A percentile compares a stretch with the other conserved stretches of the same genome.
These are phyloP conservation scores for Luidia sarsii DNA, from an alignment of 53 echinoderm and acorn worm genomes.

Conservation along the genomic window DNA sequence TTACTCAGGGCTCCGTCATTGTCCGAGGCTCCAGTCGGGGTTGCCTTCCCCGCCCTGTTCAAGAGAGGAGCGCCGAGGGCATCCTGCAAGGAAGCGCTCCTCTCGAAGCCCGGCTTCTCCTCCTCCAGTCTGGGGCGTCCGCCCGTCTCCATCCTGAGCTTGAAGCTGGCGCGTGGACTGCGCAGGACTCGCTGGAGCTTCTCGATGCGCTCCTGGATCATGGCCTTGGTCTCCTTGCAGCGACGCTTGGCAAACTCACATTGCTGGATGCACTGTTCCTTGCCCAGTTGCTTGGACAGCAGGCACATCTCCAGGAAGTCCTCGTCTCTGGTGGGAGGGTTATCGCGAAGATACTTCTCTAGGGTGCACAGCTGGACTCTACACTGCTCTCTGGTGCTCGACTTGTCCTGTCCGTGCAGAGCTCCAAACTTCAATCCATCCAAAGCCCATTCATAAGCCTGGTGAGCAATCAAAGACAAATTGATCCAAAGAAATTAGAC, in stretches of 20 bases:
- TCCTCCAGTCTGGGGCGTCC: not conserved
- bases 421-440: conserved; percentile 84
- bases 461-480: too few species aligned
- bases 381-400: conserved; percentile 67
- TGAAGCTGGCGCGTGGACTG: conserved; percentile 28
- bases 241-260: conserved; percentile 71
- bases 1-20: conserved; percentile 37
- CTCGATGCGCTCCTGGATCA: conserved; percentile 68
- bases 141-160: not conserved
- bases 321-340: conserved; percentile 70
- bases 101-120: not conserved
- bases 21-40: not conserved
- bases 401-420: conserved; percentile 66
- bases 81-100: conserved; percentile 18
- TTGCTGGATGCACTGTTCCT: conserved; percentile 79
- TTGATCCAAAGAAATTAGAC: too few species aligned
- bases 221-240: conserved; percentile 66
- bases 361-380: conserved; percentile 64
- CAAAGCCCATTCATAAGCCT: conserved; percentile 89
- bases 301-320: conserved; percentile 59
- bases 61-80: not conserved
- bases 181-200: conserved; percentile 28
- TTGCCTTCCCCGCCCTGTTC: conserved; percentile 9
- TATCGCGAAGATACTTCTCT: conserved; percentile 72
- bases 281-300: conserved; percentile 64